Evolutionary conservation across 2,797 vertebrate genomes (phyloP), one percentile per base, ranked within the genome.

Genomic region (Chaunax sp.): DNA sequence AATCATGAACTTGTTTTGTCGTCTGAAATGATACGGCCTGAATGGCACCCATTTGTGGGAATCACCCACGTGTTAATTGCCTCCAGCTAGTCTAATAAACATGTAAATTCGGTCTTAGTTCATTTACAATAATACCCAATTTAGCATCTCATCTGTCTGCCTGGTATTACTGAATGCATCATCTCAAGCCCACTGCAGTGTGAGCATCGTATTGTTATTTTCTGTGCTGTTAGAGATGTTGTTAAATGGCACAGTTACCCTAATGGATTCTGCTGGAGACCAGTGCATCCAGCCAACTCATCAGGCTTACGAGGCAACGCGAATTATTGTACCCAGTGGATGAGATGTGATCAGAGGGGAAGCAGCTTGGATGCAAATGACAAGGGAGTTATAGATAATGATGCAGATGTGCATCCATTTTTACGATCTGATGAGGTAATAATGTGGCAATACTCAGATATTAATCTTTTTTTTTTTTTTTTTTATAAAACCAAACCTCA

Each of bases 1-100:
- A 86, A 81, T 77, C 57, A 71, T n/a, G 12, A 71, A 59, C 52
- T 75, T 82, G 64, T 83, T 72, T 72, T 77, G 57, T 64, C 26
- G 2, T 58, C 52, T 61, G 2, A 66, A 72, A 50, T 20, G 26
- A 75, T 77, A 50, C 51, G 14, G 28, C 26, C 62, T 54, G 55
- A 77, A 72, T 70, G 74, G 53, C 54, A 41, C 59, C 54, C 53
- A 66, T 84, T 71, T 80, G 53, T 59, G 37, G 19, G 63, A 71
- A 60, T 72, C 63, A 54, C 66, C 74, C 47, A 22, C 22, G 23
- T 54, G 69, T 68, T 80, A 78, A 83, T 82, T 80, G 69, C 82
- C 69, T 68, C 57, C 55, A 35, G 73, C 65, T 19, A 37, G 28
- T 71, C 64, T 72, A 53, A 72, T 70, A 41, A 53, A 72, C 62